Percentiles rank a stretch among this genome's conserved stretches.
Evolutionary conservation across 1,140 invertebrate species (phyloP).

Genomic region (Telenomus remus): DNA sequence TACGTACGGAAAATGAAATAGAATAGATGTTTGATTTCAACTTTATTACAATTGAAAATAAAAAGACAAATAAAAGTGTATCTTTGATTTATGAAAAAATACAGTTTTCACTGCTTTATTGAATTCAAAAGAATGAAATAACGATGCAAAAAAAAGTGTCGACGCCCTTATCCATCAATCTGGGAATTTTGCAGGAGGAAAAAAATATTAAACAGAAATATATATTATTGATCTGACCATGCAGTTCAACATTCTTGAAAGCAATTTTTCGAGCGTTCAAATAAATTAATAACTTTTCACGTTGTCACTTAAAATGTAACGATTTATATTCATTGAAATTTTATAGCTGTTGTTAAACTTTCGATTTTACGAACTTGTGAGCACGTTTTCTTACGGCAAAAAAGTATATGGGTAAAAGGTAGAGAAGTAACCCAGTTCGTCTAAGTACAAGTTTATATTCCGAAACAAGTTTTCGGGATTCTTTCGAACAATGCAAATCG

Average conservation of each 20-base stretch:
- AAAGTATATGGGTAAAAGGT: not conserved
- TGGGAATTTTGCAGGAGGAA: too few relatives aligned
- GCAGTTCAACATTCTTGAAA: not conserved
- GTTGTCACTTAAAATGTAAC: not conserved
- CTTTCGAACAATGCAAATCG: not conserved
- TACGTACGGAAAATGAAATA: too few relatives aligned
- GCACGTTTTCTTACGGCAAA: not conserved
- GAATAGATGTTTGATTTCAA: too few relatives aligned
- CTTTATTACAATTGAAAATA: too few relatives aligned
- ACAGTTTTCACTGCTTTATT: too few relatives aligned
- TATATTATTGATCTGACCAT: not conserved
- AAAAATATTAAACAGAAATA: not conserved
- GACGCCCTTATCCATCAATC: too few relatives aligned
- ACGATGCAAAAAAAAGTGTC: too few relatives aligned
- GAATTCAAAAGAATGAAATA: too few relatives aligned
- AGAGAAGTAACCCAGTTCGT: not conserved
- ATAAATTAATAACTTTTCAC: not conserved
- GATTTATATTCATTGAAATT: conserved; percentile 2
- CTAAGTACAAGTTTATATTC: conserved; percentile 3
- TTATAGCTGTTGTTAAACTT: conserved; percentile 2
- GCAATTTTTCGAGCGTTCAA: not conserved
- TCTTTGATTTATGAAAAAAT: too few relatives aligned
- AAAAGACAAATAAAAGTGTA: too few relatives aligned
- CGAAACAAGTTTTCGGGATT: conserved; percentile 3
- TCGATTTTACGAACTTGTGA: not conserved